Base-by-base conservation (phyloP, 2,797 vertebrate species). In the Sebastiscus tertius region DNA sequence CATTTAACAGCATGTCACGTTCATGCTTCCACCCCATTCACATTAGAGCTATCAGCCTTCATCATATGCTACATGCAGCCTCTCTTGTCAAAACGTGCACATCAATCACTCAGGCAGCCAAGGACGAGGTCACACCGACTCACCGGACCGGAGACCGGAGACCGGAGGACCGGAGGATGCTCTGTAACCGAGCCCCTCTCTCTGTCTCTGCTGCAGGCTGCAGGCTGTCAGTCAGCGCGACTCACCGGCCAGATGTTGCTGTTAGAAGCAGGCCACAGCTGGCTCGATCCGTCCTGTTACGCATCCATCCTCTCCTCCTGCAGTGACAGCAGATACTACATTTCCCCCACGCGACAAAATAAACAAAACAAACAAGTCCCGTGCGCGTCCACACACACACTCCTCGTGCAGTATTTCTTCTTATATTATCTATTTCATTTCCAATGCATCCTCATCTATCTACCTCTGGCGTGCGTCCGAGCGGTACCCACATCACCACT, bases 171-270 rank as follows among this genome's bases (percentile, higher is more conserved):
- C 39, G 39, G 39, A 42, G 78, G 75, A 60, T 75, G 70, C 74
- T 24, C 63, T 52, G 67, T 22, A n/a, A 52, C 75, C 71, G 56
- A 75, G 52, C 54, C 77, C 24, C 61, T 39, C 31, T 18, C 20
- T 36, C 29, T 60, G 24, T 63, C 4, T 29, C 34, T 27, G 39
- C 10, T 8, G 55, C 33, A 22, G 8, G 63, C 20, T 33, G 36
- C 64, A 31, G 69, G 79, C 77, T 78, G 83, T 76, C 80, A 65
- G 88, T 76, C 80, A 65, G 88, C 2, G 81, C 74, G 66, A 92
- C 93, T 94, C 89, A 93, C 93, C 92, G 83, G 91, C 93, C 94
- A 95, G 94, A 94, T 95, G 93, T 94, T 91, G 88, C 83, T 39
- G 90, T 86, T 55, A 74, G 83, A 78, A 82, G 89, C 91, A 91